Evolutionary conservation across 2,888 invertebrate species (phyloP).

Genomic region (Cataglyphis altisquamis): DNA sequence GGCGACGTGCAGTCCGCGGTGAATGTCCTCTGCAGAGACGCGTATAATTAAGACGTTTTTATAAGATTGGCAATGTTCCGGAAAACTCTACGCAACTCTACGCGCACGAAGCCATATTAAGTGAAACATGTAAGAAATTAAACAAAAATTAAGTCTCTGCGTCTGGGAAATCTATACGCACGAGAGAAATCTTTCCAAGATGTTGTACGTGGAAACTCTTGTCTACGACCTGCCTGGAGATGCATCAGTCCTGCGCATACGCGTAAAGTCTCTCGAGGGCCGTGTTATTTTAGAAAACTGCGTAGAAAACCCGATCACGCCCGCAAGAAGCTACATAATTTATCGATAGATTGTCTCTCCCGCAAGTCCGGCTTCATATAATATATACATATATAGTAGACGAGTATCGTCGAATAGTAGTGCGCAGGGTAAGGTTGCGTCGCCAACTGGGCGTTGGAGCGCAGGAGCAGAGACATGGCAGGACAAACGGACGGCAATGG

Average conservation of each 20-base stretch:
- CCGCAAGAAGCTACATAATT: constrained; percentile 62
- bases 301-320: not conserved
- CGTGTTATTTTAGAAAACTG: constrained; percentile 1
- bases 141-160: not conserved
- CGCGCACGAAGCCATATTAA: not conserved
- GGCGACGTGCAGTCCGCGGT: constrained; percentile 4
- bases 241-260: constrained; percentile 2
- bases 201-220: not conserved
- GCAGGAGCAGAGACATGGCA: constrained; percentile 82
- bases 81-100: not conserved
- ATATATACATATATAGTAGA: constrained; percentile 31
- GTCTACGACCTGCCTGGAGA: not conserved
- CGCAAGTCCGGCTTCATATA: constrained; percentile 53
- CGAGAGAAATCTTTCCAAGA: not conserved
- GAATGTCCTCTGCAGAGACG: constrained; percentile 22
- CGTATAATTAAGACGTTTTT: not conserved
- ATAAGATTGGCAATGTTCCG: too few relatives aligned
- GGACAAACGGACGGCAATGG: constrained; percentile 79
- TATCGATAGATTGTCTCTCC: constrained; percentile 69
- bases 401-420: constrained; percentile 72
- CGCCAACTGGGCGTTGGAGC: constrained; percentile 74
- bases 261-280: not conserved
- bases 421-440: constrained; percentile 79
- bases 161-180: not conserved
- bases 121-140: not conserved